phyloP scores from a whole-genome alignment of 2,888 invertebrate genomes.

The Tolmerus cingulatus region DNA sequence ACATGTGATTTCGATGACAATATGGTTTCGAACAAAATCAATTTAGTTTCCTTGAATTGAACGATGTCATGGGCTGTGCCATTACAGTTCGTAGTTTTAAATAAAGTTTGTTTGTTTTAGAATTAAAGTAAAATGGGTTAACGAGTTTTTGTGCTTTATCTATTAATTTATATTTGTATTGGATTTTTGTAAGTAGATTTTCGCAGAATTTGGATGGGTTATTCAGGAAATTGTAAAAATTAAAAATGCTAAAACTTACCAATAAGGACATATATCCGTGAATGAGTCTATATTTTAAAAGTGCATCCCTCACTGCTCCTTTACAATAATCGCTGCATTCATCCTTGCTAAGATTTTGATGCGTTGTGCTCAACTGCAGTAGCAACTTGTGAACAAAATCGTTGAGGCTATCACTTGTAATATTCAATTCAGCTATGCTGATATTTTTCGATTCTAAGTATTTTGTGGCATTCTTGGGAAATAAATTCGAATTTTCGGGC shows the following conservation, averaged over 20 bases:
- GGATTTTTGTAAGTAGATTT: neutral
- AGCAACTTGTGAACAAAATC: conserved; percentile 43
- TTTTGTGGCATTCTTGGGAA: conserved; percentile 22
- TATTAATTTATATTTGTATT: no score
- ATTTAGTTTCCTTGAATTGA: no score
- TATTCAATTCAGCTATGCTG: conserved; percentile 39
- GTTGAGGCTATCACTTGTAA: conserved; percentile 42
- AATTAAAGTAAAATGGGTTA: no score
- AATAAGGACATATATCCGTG: conserved; percentile 86
- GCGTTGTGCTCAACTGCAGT: conserved; percentile 5
- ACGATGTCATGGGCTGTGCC: no score
- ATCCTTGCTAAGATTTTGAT: conserved; percentile 42
- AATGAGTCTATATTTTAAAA: conserved; percentile 72
- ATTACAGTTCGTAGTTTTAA: no score
- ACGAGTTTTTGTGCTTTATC: no score
- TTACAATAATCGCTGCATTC: conserved; percentile 67
- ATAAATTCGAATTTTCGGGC: neutral
- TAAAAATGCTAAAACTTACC: conserved; percentile 65
- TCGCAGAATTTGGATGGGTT: no score
- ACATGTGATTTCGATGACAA: no score
- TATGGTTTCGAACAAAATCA: no score
- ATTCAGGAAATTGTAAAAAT: neutral
- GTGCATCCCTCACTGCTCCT: conserved; percentile 68
- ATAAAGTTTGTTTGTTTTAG: no score
- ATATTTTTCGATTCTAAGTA: conserved; percentile 41